Percentiles rank a stretch among this genome's conserved stretches.
Conservation (phyloP, 2,797 vertebrate species). For the Pangasius mekongensis region DNA sequence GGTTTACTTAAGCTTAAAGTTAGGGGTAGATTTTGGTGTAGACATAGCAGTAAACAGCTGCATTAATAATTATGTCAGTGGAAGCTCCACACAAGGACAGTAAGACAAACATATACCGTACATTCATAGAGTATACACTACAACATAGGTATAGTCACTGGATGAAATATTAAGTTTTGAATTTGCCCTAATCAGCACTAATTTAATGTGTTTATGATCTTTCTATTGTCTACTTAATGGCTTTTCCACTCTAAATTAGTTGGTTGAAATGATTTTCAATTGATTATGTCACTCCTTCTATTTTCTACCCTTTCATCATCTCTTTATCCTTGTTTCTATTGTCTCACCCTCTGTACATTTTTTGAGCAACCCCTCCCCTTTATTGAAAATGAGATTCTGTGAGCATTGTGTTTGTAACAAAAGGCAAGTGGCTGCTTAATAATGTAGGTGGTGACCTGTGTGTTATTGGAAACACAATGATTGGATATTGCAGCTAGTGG, state of each 20-base stretch:
- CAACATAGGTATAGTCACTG: background rate
- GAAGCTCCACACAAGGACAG: background rate
- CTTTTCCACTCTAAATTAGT: background rate
- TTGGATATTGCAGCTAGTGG: slow-evolving; percentile 60
- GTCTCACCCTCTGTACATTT: background rate
- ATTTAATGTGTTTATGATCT: slow-evolving; percentile 6
- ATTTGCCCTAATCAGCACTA: background rate
- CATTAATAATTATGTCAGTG: background rate
- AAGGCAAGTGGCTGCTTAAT: slow-evolving; percentile 62
- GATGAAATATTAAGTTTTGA: background rate
- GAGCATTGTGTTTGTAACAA: slow-evolving; percentile 53
- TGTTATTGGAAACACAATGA: slow-evolving; percentile 63
- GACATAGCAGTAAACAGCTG: background rate
- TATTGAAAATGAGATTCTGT: slow-evolving; percentile 53
- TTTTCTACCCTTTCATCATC: slow-evolving; percentile 2
- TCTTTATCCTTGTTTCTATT: slow-evolving; percentile 13
- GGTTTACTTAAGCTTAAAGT: background rate
- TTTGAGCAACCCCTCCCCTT: slow-evolving; percentile 50
- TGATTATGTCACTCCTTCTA: background rate
- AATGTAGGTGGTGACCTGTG: slow-evolving; percentile 59
- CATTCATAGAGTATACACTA: background rate
- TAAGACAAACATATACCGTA: background rate
- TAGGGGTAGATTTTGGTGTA: background rate
- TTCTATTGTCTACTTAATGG: background rate
- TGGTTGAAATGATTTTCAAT: slow-evolving; percentile 8